phyloP scores from a whole-genome alignment of 2,888 invertebrate genomes.

The Laothoe populi region DNA sequence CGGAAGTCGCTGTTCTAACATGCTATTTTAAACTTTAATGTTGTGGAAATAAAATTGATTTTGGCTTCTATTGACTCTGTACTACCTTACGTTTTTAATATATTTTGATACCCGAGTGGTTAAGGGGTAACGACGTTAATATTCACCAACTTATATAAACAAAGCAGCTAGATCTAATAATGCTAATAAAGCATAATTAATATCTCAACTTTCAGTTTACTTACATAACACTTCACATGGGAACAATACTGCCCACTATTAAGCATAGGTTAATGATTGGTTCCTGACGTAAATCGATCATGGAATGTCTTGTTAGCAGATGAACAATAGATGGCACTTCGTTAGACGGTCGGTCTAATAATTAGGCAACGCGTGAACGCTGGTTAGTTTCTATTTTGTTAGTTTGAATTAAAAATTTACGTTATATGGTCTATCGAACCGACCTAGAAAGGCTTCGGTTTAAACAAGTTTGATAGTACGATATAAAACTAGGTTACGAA shows the following conservation, averaged over 20 bases:
- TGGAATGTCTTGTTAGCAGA: slow-evolving; percentile 56
- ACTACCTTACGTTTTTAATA: too few species aligned
- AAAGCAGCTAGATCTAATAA: slow-evolving; percentile 48
- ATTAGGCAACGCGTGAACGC: slow-evolving; percentile 44
- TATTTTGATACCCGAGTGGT: too few species aligned
- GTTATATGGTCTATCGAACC: slow-evolving; percentile 53
- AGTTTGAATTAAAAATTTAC: slow-evolving; percentile 65
- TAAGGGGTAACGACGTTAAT: slow-evolving; percentile 34
- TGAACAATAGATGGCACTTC: slow-evolving; percentile 50
- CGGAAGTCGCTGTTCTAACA: too few species aligned
- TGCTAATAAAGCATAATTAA: slow-evolving; percentile 71
- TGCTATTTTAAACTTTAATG: too few species aligned
- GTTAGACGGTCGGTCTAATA: slow-evolving; percentile 45
- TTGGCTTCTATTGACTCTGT: too few species aligned
- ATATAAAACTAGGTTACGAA: slow-evolving; percentile 26
- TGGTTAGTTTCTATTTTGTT: slow-evolving; percentile 27
- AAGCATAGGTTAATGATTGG: slow-evolving; percentile 66
- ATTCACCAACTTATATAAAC: slow-evolving; percentile 59
- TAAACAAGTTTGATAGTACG: slow-evolving; percentile 27
- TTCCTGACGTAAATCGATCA: slow-evolving; percentile 76
- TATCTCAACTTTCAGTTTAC: slow-evolving; percentile 65
- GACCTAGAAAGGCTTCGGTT: slow-evolving; percentile 50
- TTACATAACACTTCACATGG: slow-evolving; percentile 41
- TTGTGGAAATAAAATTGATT: too few species aligned
- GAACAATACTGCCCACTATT: slow-evolving; percentile 64